Conservation (phyloP, 2,113 vertebrate species). For the Syngnathus typhle region DNA sequence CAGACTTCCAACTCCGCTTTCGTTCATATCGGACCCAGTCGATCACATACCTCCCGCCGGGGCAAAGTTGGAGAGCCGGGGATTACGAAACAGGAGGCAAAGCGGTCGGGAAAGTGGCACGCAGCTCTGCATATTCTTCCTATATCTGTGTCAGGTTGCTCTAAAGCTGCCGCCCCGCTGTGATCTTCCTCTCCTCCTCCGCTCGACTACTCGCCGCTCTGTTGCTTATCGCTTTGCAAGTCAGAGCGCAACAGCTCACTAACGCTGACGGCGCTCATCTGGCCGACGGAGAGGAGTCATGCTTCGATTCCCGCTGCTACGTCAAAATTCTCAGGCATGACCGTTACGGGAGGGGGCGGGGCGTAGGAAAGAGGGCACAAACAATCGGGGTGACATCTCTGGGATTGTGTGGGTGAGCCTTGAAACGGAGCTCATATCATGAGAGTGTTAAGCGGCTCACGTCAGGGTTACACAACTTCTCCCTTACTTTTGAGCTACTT, state of each 20-base stretch:
- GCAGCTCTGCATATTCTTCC: neutral
- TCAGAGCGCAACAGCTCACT: constrained; percentile 43
- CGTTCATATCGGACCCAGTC: constrained; percentile 47
- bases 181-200: constrained; percentile 19
- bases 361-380: neutral
- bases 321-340: constrained; percentile 34
- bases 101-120: constrained; percentile 16
- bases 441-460: neutral
- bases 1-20: constrained; percentile 45
- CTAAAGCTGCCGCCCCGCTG: constrained; percentile 6
- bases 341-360: neutral
- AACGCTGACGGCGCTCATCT: constrained; percentile 21
- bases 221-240: constrained; percentile 60
- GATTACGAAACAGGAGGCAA: constrained; percentile 7
- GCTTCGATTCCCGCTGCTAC: constrained; percentile 13
- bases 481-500: neutral
- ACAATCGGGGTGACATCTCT: neutral
- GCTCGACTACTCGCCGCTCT: constrained; percentile 26
- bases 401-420: neutral
- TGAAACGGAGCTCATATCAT: neutral
- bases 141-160: constrained; percentile 4
- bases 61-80: constrained; percentile 12
- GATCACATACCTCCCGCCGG: constrained; percentile 23
- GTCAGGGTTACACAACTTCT: neutral
- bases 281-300: constrained; percentile 21